phyloP scores from a whole-genome alignment of 2,113 vertebrate species.

The Zapornia atra region DNA sequence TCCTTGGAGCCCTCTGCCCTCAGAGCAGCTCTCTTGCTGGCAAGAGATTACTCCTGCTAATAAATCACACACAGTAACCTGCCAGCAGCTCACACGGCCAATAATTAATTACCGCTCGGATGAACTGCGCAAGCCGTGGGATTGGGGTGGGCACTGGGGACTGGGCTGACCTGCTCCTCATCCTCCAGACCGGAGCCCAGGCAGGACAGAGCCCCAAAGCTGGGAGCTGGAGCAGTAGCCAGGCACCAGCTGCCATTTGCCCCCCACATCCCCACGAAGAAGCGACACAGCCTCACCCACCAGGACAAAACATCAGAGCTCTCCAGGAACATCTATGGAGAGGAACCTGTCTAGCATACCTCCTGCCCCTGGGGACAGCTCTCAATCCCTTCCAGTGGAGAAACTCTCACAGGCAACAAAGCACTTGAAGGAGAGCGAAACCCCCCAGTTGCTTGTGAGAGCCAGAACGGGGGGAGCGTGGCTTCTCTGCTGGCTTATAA shows the following conservation, averaged over 20 bases:
- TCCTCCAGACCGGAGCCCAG: background rate
- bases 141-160: background rate
- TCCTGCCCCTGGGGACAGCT: background rate
- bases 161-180: background rate
- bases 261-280: background rate
- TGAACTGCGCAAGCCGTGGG: background rate
- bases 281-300: fast-evolving
- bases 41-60: background rate
- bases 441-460: background rate
- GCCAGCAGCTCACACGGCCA: background rate
- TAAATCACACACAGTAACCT: background rate
- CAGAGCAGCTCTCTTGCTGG: background rate
- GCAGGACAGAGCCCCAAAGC: background rate
- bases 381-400: background rate
- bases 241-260: background rate
- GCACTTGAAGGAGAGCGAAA: background rate
- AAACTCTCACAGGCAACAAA: background rate
- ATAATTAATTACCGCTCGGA: slow-evolving; percentile 1
- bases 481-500: background rate
- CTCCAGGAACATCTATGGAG: background rate
- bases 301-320: background rate
- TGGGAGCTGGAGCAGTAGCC: background rate
- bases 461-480: background rate
- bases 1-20: background rate
- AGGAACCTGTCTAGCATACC: background rate